phyloP scores from a whole-genome alignment of 2,113 vertebrate species.

The Lipophrys pholis region DNA sequence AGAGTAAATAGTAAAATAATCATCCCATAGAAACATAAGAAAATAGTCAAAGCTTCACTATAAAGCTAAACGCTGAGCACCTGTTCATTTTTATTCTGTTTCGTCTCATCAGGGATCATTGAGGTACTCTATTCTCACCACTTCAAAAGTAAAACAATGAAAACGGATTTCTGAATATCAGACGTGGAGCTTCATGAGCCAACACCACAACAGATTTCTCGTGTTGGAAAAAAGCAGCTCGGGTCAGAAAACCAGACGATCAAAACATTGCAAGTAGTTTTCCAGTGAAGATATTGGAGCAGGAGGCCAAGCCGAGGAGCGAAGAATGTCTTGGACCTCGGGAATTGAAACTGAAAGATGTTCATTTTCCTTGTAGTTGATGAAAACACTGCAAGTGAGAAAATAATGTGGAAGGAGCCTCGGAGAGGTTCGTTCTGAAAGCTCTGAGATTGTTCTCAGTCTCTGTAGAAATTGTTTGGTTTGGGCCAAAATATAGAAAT shows the following conservation, averaged over 20 bases:
- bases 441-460: no score
- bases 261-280: neutral
- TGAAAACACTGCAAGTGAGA: no score
- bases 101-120: neutral
- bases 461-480: no score
- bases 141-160: neutral
- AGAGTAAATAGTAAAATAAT: no score
- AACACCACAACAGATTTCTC: neutral
- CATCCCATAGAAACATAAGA: no score
- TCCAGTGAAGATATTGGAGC: neutral
- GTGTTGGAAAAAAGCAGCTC: neutral
- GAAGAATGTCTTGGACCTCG: neutral
- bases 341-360: no score
- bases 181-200: neutral
- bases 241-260: neutral
- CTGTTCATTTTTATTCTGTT: neutral
- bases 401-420: no score
- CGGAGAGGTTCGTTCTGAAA: no score
- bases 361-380: no score
- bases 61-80: no score
- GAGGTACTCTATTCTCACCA: neutral
- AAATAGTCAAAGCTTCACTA: no score
- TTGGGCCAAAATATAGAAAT: no score
- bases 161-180: neutral
- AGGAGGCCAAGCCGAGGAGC: neutral